Evolutionary conservation across 2,888 invertebrate species (phyloP), one percentile per base, ranked within the genome.

Genomic region (Heteromurus nitidus): DNA sequence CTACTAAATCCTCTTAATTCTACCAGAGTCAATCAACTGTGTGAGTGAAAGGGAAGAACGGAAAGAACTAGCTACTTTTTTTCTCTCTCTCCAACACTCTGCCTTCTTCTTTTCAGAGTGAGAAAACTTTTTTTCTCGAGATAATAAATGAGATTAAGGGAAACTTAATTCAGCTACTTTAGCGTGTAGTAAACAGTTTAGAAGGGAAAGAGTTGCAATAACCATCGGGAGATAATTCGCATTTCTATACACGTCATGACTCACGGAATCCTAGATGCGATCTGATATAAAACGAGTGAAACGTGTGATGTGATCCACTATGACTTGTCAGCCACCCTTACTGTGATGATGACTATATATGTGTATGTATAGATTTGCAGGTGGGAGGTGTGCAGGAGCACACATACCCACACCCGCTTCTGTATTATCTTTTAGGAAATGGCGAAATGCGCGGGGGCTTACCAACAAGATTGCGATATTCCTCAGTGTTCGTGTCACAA

Each of bases 401-500:
- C n/a, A n/a, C n/a, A n/a, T n/a, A n/a, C n/a, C n/a, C n/a, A n/a
- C n/a, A n/a, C n/a, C n/a, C n/a, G n/a, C n/a, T n/a, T n/a, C n/a
- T n/a, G n/a, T n/a, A n/a, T n/a, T n/a, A n/a, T n/a, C n/a, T n/a
- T n/a, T n/a, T n/a, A n/a, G n/a, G n/a, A n/a, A n/a, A n/a, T n/a
- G n/a, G n/a, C n/a, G n/a, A n/a, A n/a, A n/a, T n/a, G n/a, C n/a
- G n/a, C n/a, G 5, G 36, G 44, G 30, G 20, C 86, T 77, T 85
- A 91, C 91, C 91, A 85, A 90, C 89, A 90, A 98, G 93, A 91
- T 97, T 97, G 88, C 95, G 93, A 91, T 97, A 97, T 91, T 98
- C 97, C 88, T 98, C 97, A 86, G 96, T 95, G 88, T 94, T 94
- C 84, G 95, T 93, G 90, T 96, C 96, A 87, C 98, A 97, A 88